Evolutionary conservation across 2,888 invertebrate genomes (phyloP).

Genomic region (Petrolisthes manimaculis): DNA sequence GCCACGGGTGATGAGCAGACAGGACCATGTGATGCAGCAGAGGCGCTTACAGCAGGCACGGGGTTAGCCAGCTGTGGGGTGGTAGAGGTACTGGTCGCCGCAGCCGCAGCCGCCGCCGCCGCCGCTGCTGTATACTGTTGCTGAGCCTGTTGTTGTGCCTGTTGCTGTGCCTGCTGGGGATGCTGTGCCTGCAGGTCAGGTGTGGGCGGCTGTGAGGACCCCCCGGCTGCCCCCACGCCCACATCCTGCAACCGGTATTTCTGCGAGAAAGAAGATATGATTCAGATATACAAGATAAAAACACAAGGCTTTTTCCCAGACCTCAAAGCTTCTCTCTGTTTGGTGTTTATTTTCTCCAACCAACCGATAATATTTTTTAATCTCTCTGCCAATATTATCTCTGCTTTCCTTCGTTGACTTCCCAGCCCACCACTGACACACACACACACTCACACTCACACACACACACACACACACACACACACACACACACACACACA

Average conservation of each 20-base stretch:
- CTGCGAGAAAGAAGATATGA: constrained; percentile 25
- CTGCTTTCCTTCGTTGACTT: no score
- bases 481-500: no score
- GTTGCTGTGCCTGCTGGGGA: background rate
- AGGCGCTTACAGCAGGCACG: background rate
- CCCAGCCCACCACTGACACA: no score
- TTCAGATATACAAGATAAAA: background rate
- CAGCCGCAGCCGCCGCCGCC: constrained; percentile 15
- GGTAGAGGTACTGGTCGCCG: constrained; percentile 29
- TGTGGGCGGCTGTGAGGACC: constrained; percentile 45
- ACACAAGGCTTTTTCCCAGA: no score
- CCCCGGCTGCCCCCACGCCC: constrained; percentile 35
- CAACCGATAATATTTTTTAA: no score
- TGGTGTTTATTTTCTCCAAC: no score
- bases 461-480: no score
- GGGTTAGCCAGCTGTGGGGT: constrained; percentile 26
- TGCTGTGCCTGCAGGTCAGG: constrained; percentile 42
- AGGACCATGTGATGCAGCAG: constrained; percentile 11
- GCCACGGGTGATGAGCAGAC: constrained; percentile 16
- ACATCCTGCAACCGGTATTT: constrained; percentile 56
- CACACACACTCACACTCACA: no score
- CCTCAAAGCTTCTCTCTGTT: no score
- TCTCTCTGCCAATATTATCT: no score
- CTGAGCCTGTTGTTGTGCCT: constrained; percentile 2
- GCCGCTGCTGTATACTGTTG: constrained; percentile 21